Base-by-base conservation (phyloP, 2,113 vertebrate genomes). In the Xerus inauris region DNA sequence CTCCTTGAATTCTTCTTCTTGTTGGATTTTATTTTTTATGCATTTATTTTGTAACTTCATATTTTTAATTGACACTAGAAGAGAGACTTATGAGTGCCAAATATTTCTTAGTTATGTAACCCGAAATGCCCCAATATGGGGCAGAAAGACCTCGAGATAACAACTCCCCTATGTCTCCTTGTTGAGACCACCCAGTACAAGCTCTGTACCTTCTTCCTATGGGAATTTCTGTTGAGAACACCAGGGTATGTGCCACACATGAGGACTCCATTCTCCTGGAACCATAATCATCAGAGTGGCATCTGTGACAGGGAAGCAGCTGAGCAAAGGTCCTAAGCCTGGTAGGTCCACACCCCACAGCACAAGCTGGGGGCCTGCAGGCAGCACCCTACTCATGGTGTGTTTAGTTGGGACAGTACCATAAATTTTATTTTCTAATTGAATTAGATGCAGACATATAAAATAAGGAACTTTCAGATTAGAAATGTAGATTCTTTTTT, bases 271-370 rank as follows among this genome's bases (percentile, higher is more conserved):
- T 81, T 19, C 17, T 64, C 8, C 9, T 11, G 17, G 30, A 42
- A 8, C 42, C 51, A 75, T 72, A 28, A 14, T 51, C 47, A 88
- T 65, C 57, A 54, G 8, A 12, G 62, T 65, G 10, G 19, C 10
- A 1, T 45, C 59, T 13, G 16, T n/a, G 38, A 30, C 12, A 16
- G 13, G 14, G n/a, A 69, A 19, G 13, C 47, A 45, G 7, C 38
- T 47, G 30, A 67, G 17, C 6, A 32, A 67, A 47, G 32, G 47
- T 47, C 22, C 42, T 24, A 17, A 35, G 20, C 6, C 24, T 2
- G 0, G 10, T 8, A 1, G 8, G 3, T 30, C 28, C n/a, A 2
- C 8, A 22, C 13, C 8, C 9, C 9, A 47, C 30, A 14, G 62
- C 54, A 73, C 19, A 24, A 32, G 24, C 32, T 26, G 45, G 64